Base-by-base conservation (phyloP, 2,113 vertebrate genomes). In the Ageneiosus marmoratus region DNA sequence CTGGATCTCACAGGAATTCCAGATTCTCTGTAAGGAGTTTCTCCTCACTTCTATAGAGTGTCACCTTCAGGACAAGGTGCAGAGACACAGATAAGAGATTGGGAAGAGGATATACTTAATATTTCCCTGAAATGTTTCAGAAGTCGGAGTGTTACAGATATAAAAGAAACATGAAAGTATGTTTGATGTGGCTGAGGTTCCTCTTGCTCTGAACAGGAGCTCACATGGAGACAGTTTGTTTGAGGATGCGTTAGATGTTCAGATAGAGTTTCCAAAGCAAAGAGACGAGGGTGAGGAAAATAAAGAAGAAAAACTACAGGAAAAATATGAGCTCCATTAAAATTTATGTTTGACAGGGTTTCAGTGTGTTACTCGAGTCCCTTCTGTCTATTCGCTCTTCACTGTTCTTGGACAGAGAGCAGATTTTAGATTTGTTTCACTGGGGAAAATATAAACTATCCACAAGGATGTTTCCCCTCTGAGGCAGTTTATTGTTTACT, bases 141-240 rank as follows among this genome's bases (percentile, higher is more conserved):
- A 86, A 88, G 90, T 89, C 81, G 67, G 56, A 74, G 74, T 87
- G 87, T 88, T 81, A 81, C 87, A 91, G 88, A 90, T 92, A 91
- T 91, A 88, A 92, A 92, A 90, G 87, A 84, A 87, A 92, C 90
- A 90, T 92, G 88, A 93, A 93, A 92, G 91, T 69, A 74, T 69
- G 82, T 92, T 92, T 92, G 91, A 93, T 92, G 90, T 91, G 87
- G 78, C 86, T 90, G 86, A 89, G 89, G 80, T 87, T 92, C 89
- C 86, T 88, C 86, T 88, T 83, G 84, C 87, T 88, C 72, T 86
- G 53, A 44, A 90, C 86, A 89, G 84, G 84, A 88, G 86, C 84
- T 75, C 73, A 83, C 46, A 9, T 55, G 24, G 56, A 60, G 79
- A 77, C 63, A 32, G 29, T 18, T 89, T 76, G 78, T 87, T 75